Evolutionary conservation across 2,113 vertebrate species (phyloP).

Genomic region (Leptobrachium ailaonicum): DNA sequence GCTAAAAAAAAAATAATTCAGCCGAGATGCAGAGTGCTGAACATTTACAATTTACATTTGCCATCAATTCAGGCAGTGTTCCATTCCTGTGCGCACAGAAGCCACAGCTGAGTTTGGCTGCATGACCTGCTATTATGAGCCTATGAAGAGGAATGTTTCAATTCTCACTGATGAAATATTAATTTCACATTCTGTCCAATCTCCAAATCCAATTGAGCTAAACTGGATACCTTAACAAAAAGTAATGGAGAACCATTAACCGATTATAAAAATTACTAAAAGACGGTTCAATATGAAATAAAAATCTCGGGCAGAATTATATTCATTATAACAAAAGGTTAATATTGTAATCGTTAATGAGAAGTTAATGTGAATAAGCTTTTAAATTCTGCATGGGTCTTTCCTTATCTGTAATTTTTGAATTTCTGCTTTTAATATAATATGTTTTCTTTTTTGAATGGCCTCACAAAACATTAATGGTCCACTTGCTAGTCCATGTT

Average conservation of each 20-base stretch:
- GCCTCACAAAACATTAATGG: too few species aligned
- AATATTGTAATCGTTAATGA: not conserved
- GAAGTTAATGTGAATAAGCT: not conserved
- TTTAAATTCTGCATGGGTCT: too few species aligned
- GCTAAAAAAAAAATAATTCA: constrained; percentile 42
- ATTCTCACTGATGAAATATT: constrained; percentile 38
- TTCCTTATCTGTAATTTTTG: too few species aligned
- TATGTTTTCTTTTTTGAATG: too few species aligned
- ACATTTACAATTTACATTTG: constrained; percentile 43
- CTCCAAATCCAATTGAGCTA: constrained; percentile 33
- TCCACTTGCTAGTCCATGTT: too few species aligned
- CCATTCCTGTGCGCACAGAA: constrained; percentile 31
- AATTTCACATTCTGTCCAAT: constrained; percentile 29
- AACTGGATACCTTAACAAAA: constrained; percentile 44
- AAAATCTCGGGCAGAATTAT: not conserved
- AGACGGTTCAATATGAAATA: not conserved
- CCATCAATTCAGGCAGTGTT: constrained; percentile 41
- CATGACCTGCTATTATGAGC: constrained; percentile 34
- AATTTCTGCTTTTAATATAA: too few species aligned
- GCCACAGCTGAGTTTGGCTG: constrained; percentile 40
- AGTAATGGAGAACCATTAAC: constrained; percentile 40
- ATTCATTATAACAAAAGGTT: not conserved
- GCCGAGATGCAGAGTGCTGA: constrained; percentile 32
- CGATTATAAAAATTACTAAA: constrained; percentile 20
- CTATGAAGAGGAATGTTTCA: constrained; percentile 31